Percentiles rank a stretch among this genome's conserved stretches.
Conservation (phyloP, 2,888 invertebrate species). For the Lycaena phlaeas region DNA sequence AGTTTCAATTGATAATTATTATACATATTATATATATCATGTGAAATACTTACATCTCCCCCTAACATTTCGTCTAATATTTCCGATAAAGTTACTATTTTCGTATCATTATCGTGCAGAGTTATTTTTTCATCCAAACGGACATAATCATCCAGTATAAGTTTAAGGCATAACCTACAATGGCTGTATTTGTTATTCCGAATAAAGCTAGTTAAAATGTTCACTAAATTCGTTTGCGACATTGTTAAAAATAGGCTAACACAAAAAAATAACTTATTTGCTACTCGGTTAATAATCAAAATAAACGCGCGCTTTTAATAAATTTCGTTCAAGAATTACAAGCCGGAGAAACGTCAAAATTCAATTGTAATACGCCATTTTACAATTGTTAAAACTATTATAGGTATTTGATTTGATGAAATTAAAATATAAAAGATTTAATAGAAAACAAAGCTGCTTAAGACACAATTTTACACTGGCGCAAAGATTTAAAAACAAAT, state of each 20-base stretch:
- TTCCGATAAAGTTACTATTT: conserved; percentile 29
- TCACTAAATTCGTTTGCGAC: conserved; percentile 32
- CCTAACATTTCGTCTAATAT: conserved; percentile 35
- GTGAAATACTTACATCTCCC: conserved; percentile 29
- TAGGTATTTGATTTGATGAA: too few species aligned
- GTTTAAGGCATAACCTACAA: conserved; percentile 57
- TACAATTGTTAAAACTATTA: neutral
- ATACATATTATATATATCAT: too few species aligned
- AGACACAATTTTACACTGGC: too few species aligned
- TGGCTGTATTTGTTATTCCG: conserved; percentile 42
- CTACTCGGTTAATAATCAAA: conserved; percentile 16
- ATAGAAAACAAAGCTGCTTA: too few species aligned
- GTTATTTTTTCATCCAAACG: conserved; percentile 40
- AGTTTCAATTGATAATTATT: neutral
- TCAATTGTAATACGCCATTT: neutral
- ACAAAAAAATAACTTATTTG: neutral
- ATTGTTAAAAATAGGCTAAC: conserved; percentile 16
- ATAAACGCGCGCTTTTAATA: conserved; percentile 36
- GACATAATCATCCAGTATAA: conserved; percentile 37
- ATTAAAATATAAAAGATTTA: too few species aligned
- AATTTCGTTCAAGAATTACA: conserved; percentile 51
- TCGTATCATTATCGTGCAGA: conserved; percentile 21
- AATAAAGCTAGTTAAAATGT: conserved; percentile 43
- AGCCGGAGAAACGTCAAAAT: conserved; percentile 10
- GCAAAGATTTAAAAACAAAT: too few species aligned